Evolutionary conservation across 1,140 invertebrate genomes (phyloP), one percentile per base, ranked within the genome.

Genomic region (Aphelenchoides fujianensis): DNA sequence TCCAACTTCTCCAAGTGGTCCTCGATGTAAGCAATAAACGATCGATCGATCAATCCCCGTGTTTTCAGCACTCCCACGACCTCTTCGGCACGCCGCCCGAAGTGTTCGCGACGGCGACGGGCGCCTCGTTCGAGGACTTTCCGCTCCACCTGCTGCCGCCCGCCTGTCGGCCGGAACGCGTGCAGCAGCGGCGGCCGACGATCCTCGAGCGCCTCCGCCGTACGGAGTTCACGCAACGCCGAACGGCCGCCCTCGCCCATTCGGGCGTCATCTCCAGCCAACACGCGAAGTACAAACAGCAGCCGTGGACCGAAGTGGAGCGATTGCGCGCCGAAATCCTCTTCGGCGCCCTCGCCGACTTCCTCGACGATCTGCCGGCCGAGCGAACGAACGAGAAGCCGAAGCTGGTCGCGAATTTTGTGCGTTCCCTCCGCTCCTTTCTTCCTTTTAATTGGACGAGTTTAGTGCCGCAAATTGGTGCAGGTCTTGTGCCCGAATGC

Each of bases 211-310:
- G 23, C 23, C 32, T 66, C 12, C 16, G 63, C 37, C 12, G 12
- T 2, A 66, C 37, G 32, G 36, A 34, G n/a, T 30, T 66, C 12
- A 34, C n/a, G 12, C 31, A 34, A 66, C 31, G 36, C 28, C 37
- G 32, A 66, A 66, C 63, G 12, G 63, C 63, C 12, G 32, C n/a
- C n/a, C 32, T 66, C 12, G 63, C 63, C 16, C 63, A 66, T 35
- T 66, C 63, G 16, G 63, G 63, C 23, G 27, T 30, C 12, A 66
- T 66, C 53, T 66, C 63, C 19, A 36, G 23, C 53, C 32, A 34
- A 36, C 63, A 66, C 31, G n/a, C 63, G 12, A 30, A 35, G 1
- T 37, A 27, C n/a, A 66, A 66, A 30, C 63, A 34, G 63, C 37
- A 37, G 53, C 16, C n/a, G 1, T 34, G 27, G 63, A 66, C 63